Evolutionary conservation across 2,888 invertebrate genomes (phyloP), one percentile per base, ranked within the genome.

Genomic region (Xylota sylvarum): DNA sequence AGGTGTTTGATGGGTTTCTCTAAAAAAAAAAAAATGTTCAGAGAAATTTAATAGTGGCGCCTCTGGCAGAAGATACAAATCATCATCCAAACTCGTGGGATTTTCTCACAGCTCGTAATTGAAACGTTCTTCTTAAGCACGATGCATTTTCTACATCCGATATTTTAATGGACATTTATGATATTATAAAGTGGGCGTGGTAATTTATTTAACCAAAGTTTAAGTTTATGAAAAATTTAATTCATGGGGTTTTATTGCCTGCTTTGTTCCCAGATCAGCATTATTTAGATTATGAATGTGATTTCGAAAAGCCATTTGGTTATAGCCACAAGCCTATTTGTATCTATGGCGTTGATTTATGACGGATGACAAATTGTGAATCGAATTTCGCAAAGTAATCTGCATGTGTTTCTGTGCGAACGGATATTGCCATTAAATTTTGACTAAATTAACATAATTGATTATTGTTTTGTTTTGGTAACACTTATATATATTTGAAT

Each of bases 11-110:
- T 79, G 32, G 7, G 32, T 58, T 67, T 67, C 5, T n/a, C 19
- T 43, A 5, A 43, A 37, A 37, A 35, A 35, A 35, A 35, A 35
- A 37, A 10, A 10, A 43, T n/a, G 0, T 40, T 27, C 1, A 50
- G 46, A 35, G 70, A 62, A 70, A 69, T 78, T 78, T 69, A 52
- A 67, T 58, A 52, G 67, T 74, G 81, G 81, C 81, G 81, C 81
- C 80, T 67, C 43, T 10, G 19, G 37, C 30, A 2, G 17, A 17
- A 62, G 76, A 76, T 76, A 48, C 14, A 56, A 55, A 81, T 81
- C 69, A 76, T 52, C 60, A 32, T 43, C 30, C 10, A 23, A 40
- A 40, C 14, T 32, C 40, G 50, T 19, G 50, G 50, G 50, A 14
- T 52, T 46, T 70, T 69, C 40, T 30, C 64, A 78, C 56, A 56